Percentiles rank a stretch among this genome's conserved stretches.
Conservation (phyloP, 1,140 invertebrate species). For the Brachionus koreanus region DNA sequence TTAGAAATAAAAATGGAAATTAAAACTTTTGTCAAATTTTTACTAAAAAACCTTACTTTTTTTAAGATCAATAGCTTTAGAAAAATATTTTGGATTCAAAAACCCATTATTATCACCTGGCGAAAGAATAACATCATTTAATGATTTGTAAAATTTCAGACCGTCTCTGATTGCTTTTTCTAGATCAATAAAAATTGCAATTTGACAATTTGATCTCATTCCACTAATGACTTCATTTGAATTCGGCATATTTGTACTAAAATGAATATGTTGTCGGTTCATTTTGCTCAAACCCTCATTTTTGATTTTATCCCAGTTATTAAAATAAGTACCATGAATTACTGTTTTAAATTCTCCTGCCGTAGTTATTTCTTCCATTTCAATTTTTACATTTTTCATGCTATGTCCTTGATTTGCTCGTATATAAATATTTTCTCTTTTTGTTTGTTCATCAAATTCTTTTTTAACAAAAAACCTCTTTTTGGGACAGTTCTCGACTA, state of each 20-base stretch:
- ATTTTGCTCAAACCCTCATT: conserved; percentile 67
- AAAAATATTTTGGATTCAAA: conserved; percentile 67
- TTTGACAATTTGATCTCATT: conserved; percentile 62
- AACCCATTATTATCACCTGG: conserved; percentile 66
- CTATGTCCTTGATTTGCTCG: conserved; percentile 76
- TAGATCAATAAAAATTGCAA: conserved; percentile 70
- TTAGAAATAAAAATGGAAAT: not conserved
- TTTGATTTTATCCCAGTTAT: conserved; percentile 60
- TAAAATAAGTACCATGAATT: conserved; percentile 72
- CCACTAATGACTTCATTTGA: conserved; percentile 63
- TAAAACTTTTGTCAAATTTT: not conserved
- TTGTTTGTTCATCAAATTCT: conserved; percentile 49
- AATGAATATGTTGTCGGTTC: conserved; percentile 73
- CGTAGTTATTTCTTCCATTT: conserved; percentile 55
- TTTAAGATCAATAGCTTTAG: not conserved
- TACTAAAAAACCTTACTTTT: not conserved
- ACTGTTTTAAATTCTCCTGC: conserved; percentile 58
- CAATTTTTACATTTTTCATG: conserved; percentile 52
- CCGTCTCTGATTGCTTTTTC: conserved; percentile 64
- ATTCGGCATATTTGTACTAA: conserved; percentile 64
- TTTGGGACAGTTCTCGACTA: conserved; percentile 39
- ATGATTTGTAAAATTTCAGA: conserved; percentile 68
- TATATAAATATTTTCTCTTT: conserved; percentile 57
- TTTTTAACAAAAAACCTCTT: conserved; percentile 62
- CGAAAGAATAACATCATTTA: conserved; percentile 71